Evolutionary conservation across 2,797 vertebrate species (phyloP).

Genomic region (Acanthopagrus latus): DNA sequence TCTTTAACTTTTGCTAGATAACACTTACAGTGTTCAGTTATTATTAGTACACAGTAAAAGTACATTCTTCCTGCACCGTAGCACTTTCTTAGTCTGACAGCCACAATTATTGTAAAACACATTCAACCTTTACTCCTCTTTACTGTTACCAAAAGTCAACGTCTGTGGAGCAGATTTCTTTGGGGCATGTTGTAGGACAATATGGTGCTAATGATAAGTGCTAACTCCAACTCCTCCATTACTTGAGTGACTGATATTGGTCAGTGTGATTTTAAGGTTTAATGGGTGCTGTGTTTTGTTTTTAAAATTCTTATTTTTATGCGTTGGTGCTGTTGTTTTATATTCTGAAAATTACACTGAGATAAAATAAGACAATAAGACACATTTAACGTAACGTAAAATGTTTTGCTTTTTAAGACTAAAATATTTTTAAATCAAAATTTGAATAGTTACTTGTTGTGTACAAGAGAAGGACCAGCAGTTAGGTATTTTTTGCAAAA

Average conservation of each 20-base stretch:
- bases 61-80: slow-evolving; percentile 57
- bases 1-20: slow-evolving; percentile 9
- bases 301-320: background rate
- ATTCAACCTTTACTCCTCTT: background rate
- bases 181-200: background rate
- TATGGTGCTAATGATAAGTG: slow-evolving; percentile 66
- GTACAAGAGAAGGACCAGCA: background rate
- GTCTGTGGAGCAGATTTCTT: slow-evolving; percentile 8
- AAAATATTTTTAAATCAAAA: background rate
- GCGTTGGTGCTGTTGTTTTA: slow-evolving; percentile 51
- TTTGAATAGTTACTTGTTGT: background rate
- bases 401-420: background rate
- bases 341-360: background rate
- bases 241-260: slow-evolving; percentile 34
- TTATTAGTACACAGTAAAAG: slow-evolving; percentile 1
- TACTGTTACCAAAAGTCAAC: background rate
- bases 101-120: background rate
- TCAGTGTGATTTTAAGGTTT: slow-evolving; percentile 17
- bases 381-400: background rate
- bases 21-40: slow-evolving; percentile 34
- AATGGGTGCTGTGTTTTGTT: slow-evolving; percentile 9
- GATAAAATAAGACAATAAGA: background rate
- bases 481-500: background rate
- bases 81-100: slow-evolving; percentile 56
- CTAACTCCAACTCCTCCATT: slow-evolving; percentile 50